Evolutionary conservation across 2,797 vertebrate species (phyloP), one percentile per base, ranked within the genome.

Genomic region (Phrynocephalus forsythii): DNA sequence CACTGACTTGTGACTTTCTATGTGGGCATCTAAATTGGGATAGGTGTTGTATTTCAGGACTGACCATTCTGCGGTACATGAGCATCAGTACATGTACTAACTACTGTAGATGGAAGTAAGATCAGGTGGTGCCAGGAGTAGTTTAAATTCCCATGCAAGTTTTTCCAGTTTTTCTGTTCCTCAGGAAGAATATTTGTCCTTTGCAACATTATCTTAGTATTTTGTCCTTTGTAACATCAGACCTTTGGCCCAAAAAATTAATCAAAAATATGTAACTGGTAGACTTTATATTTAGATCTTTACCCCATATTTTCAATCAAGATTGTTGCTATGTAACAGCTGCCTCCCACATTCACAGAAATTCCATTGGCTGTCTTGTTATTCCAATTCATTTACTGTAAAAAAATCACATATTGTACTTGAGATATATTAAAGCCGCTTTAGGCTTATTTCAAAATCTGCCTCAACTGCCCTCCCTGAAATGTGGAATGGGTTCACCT

Each of bases 381-480:
- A 63, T 28, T 68, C 28, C 15, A 79, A 24, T 89, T 48, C 6
- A 38, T 81, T 85, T 88, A 76, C 80, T 10, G 2, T 56, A 71
- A 84, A 87, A 9, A 56, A 72, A 52, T 44, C 30, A 15, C 13
- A 60, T 8, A 28, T 56, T 30, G 18, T 63, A 63, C 24, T 50
- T 84, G 68, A 11, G 73, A 67, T 22, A 11, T 84, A 6, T 84
- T 2, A 44, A 38, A 44, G 13, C 9, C 24, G 44, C 26, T 48
- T 80, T 60, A 71, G 52, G 11, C 56, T 30, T 5, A 66, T 9
- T 73, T 85, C n/a, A 88, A 67, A 76, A n/a, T 66, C 52, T 67
- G 30, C 20, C 22, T 73, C 26, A 82, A 56, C 26, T 26, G 22
- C 52, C 52, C 9, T 56, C 9, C 52, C 52, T 13, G 10, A 71